Evolutionary conservation across 2,113 vertebrate genomes (phyloP), one percentile per base, ranked within the genome.

Genomic region (Hystrix brachyura): DNA sequence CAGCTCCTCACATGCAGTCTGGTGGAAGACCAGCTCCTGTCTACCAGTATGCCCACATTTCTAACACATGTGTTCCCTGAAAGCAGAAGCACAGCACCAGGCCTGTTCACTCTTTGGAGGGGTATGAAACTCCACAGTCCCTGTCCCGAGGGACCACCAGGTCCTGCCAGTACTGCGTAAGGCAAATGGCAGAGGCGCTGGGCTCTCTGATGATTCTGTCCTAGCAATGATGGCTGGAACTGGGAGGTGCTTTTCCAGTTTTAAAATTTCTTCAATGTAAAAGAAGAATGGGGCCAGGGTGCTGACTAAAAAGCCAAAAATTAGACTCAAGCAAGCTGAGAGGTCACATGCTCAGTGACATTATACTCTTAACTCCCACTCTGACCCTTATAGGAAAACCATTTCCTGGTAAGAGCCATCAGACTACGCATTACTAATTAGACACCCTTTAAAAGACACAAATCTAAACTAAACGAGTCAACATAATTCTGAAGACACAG

Each of bases 341-440:
- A 23, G 71, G 67, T 86, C 38, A 90, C 32, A 32, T 64, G 83
- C 34, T 95, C 57, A 65, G 81, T 69, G 80, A 81, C 65, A 38
- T 17, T 29, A 32, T 62, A 76, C 60, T 86, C 23, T 25, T 82
- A 67, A 96, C 97, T 98, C 96, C 98, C 81, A 96, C 97, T 97
- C 86, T 88, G 96, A 97, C 96, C 96, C 94, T 55, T 87, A 97
- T 1, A 97, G 15, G 1, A 97, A 97, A 97, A 97, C 90, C 81
- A 96, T 90, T 95, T 97, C 96, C 98, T 96, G 71, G 90, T 89
- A 96, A 96, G 80, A 97, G 85, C 95, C 94, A 64, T 87, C 59
- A 94, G 53, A 84, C 51, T 88, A 76, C 97, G 91, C 95, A 97
- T 65, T 95, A 64, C 67, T 81, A 87, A 78, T 81, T 92, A 89